Conservation (phyloP, 1,140 invertebrate species). For the Caenorhabditis latens region DNA sequence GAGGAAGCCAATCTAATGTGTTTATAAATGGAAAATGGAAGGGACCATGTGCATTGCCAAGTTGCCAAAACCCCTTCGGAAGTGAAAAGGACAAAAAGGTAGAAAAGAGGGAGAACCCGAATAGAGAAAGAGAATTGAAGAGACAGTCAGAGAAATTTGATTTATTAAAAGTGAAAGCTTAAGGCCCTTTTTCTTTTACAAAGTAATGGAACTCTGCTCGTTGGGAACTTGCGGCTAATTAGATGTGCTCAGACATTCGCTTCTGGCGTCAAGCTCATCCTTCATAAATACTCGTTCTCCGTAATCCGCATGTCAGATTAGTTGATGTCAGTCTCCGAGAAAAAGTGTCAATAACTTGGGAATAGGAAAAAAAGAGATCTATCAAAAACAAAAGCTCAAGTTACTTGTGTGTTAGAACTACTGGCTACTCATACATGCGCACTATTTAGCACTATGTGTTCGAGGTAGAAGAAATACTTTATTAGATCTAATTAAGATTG, state of each 20-base stretch:
- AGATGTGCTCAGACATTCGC: slow-evolving; percentile 25
- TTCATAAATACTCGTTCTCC: neutral
- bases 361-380: neutral
- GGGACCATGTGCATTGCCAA: neutral
- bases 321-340: slow-evolving; percentile 35
- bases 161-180: slow-evolving; percentile 50
- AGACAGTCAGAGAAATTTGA: slow-evolving; percentile 39
- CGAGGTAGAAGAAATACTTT: too few relatives aligned
- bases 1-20: slow-evolving; percentile 41
- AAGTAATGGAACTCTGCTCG: neutral
- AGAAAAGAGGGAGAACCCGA: neutral
- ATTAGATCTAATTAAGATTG: too few relatives aligned
- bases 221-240: slow-evolving; percentile 1
- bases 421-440: too few relatives aligned
- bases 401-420: neutral
- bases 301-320: slow-evolving; percentile 37
- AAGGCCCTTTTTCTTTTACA: neutral
- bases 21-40: slow-evolving; percentile 27
- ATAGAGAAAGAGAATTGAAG: neutral
- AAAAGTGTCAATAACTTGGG: slow-evolving; percentile 27
- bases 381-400: slow-evolving; percentile 29
- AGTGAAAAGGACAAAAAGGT: slow-evolving; percentile 28
- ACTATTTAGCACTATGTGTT: too few relatives aligned
- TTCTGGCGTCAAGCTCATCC: neutral
- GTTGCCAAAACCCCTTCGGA: slow-evolving; percentile 2